Percentiles rank a stretch among this genome's conserved stretches.
phyloP scores from a whole-genome alignment of 2,888 invertebrate species.

The Melanargia galathea region DNA sequence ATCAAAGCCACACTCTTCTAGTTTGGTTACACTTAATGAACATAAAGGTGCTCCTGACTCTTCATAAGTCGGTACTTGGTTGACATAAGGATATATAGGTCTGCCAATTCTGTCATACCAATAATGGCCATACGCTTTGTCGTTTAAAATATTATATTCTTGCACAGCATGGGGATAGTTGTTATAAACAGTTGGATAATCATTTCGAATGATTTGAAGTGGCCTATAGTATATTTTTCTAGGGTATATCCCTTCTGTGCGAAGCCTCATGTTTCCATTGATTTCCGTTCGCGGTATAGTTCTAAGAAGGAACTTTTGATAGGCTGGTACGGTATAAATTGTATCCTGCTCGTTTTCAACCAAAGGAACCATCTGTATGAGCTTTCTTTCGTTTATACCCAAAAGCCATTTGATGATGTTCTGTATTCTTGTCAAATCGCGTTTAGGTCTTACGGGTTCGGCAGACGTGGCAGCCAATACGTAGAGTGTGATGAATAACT shows the following conservation, averaged over 20 bases:
- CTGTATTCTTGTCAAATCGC: constrained; percentile 17
- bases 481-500: constrained; percentile 9
- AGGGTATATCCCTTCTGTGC: not conserved
- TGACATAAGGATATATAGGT: not conserved
- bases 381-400: constrained; percentile 13
- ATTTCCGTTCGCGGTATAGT: not conserved
- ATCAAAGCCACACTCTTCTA: not conserved
- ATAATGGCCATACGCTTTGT: constrained; percentile 1
- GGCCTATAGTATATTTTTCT: no score
- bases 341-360: not conserved
- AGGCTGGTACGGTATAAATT: constrained; percentile 9
- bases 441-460: constrained; percentile 8
- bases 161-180: not conserved
- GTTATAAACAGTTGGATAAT: not conserved
- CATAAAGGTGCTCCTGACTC: not conserved
- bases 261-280: not conserved
- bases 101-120: not conserved
- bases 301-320: constrained; percentile 1
- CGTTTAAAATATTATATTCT: not conserved
- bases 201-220: not conserved
- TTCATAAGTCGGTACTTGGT: not conserved
- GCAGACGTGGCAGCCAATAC: not conserved
- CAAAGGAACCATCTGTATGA: not conserved
- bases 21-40: not conserved
- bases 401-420: constrained; percentile 13